A percentile compares a stretch with the other conserved stretches of the same genome.
Conservation (phyloP, 2,888 invertebrate species). For the Drosophila aldrichi region DNA sequence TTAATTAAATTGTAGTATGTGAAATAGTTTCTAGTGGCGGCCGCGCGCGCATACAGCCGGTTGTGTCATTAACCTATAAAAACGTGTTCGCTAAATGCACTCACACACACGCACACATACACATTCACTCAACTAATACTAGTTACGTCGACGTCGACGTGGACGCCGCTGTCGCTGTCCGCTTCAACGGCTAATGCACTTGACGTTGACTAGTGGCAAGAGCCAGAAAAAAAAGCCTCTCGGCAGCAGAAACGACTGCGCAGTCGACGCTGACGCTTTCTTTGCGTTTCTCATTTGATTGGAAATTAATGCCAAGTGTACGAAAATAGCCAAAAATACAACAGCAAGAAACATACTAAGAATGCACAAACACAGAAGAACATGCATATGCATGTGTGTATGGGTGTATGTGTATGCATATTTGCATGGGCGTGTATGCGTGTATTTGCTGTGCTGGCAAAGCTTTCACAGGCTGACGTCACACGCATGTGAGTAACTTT, state of each 20-base stretch:
- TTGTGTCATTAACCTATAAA: constrained; percentile 84
- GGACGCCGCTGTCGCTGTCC: neutral
- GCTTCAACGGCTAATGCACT: constrained; percentile 49
- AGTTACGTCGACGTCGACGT: constrained; percentile 13
- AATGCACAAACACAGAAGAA: constrained; percentile 45
- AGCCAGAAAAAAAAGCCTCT: constrained; percentile 12
- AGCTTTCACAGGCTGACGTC: constrained; percentile 63
- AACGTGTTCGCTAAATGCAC: constrained; percentile 74
- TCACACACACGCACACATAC: constrained; percentile 18
- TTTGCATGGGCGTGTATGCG: constrained; percentile 8
- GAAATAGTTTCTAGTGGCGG: constrained; percentile 51
- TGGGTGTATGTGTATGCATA: neutral
- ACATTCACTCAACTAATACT: constrained; percentile 33
- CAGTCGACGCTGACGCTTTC: constrained; percentile 47
- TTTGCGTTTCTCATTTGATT: constrained; percentile 56
- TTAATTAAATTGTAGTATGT: constrained; percentile 28
- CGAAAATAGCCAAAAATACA: constrained; percentile 64
- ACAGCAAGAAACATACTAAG: constrained; percentile 27
- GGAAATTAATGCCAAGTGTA: constrained; percentile 68
- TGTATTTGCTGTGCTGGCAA: constrained; percentile 20
- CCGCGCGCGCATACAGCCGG: constrained; percentile 38
- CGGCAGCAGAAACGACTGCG: constrained; percentile 13
- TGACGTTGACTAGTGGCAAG: constrained; percentile 31
- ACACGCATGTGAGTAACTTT: constrained; percentile 55
- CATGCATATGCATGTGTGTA: neutral